Base-by-base conservation (phyloP, 2,797 vertebrate species). In the Poliocrania exsul region DNA sequence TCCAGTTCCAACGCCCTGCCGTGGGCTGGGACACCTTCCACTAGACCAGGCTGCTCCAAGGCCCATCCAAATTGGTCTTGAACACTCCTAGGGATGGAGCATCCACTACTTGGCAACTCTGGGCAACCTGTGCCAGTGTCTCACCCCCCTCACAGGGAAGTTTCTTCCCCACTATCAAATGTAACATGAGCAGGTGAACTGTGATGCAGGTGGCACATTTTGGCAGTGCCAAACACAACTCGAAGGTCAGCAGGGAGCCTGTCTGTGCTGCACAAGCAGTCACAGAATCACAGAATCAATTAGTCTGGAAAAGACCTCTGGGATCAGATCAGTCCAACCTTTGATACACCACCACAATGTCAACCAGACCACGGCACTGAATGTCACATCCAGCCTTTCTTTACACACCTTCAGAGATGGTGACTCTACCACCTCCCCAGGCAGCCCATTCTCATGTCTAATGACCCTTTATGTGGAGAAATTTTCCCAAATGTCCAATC, bases 131-230 rank as follows among this genome's bases (percentile, higher is more conserved):
- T 35, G 29, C n/a, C 57, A 16, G 24, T 23, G 33, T 18, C 33
- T 65, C 29, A 71, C 35, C 33, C 47, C 11, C 33, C 40, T 40
- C 24, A 53, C 21, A 13, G 18, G 28, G 33, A 53, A 58, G 33
- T 21, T 5, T 35, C 47, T 57, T 26, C 19, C 20, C n/a, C 24
- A 13, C 60, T 62, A 29, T 16, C 6, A 5, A 29, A 62, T 21
- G 31, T 33, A 26, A 57, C 7, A 5, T 0, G 6, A 71, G 13
- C 5, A 8, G 2, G 2, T 13, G 12, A 47, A 15, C 42, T 2
- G 19, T 4, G 13, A 38, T 1, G 31, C 2, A 0, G 0, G 9
- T 1, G 8, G 15, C 37, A 21, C 15, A 1, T 8, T 14, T 3
- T 44, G 31, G 1, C 3, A n/a, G 0, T 4, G 8, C 40, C 74